Evolutionary conservation across 2,888 invertebrate genomes (phyloP).

Genomic region (Ochropleura leucogaster): DNA sequence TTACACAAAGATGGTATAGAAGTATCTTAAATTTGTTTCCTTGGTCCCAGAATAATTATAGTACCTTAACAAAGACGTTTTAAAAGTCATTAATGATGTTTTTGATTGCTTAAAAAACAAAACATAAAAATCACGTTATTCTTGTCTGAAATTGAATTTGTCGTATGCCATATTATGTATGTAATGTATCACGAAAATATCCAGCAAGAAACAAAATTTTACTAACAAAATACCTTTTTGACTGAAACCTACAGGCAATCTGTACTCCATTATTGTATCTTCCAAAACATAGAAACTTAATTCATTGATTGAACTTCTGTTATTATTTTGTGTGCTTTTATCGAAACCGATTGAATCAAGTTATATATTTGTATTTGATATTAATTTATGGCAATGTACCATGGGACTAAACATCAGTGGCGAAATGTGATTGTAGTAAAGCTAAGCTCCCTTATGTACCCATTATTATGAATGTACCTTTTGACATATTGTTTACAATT

Average conservation of each 20-base stretch:
- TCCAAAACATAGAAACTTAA: slow-evolving; percentile 37
- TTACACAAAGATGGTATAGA: slow-evolving; percentile 2
- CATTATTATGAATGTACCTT: not conserved
- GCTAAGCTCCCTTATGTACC: not conserved
- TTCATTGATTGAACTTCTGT: slow-evolving; percentile 47
- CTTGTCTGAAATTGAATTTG: too few species aligned
- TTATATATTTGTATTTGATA: slow-evolving; percentile 9
- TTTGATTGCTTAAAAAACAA: not conserved
- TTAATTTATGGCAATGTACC: not conserved
- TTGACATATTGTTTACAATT: not conserved
- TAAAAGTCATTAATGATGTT: not conserved
- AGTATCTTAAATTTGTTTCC: not conserved
- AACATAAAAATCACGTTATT: too few species aligned
- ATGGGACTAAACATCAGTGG: not conserved
- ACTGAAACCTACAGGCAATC: slow-evolving; percentile 33
- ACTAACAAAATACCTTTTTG: slow-evolving; percentile 24
- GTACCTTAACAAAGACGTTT: not conserved
- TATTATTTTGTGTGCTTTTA: slow-evolving; percentile 54
- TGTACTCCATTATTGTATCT: slow-evolving; percentile 32
- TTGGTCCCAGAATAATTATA: not conserved
- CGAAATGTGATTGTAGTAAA: not conserved
- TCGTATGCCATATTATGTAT: too few species aligned
- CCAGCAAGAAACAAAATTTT: slow-evolving; percentile 1
- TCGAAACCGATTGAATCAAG: slow-evolving; percentile 58
- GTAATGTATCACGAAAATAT: not conserved